Evolutionary conservation across 2,888 invertebrate species (phyloP).

Genomic region (Pantelozetes paolii): DNA sequence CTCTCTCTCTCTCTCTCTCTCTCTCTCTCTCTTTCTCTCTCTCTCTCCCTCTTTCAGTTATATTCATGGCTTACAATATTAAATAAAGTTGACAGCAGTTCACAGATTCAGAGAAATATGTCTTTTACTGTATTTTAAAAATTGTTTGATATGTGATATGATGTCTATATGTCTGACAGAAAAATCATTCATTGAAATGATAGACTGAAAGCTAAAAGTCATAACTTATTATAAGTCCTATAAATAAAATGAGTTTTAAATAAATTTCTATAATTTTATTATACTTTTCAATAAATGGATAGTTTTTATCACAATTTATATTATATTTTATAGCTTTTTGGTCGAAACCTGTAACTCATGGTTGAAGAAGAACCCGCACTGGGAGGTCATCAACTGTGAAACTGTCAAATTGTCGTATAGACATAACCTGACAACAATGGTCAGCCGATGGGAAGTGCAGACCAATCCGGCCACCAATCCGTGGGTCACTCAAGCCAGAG

Average conservation of each 20-base stretch:
- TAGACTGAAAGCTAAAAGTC: neutral
- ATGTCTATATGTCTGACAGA: neutral
- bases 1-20: no score
- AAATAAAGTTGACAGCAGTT: neutral
- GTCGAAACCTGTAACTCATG: slow-evolving; percentile 42
- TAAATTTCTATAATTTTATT: no score
- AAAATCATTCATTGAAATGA: neutral
- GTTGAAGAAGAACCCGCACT: slow-evolving; percentile 40
- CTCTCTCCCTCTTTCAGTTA: neutral
- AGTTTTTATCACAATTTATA: no score
- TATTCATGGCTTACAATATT: neutral
- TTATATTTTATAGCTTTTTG: slow-evolving; percentile 26
- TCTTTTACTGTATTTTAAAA: neutral
- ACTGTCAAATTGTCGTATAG: slow-evolving; percentile 41
- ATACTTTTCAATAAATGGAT: no score
- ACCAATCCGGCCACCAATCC: slow-evolving; percentile 33
- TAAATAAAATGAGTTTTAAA: no score
- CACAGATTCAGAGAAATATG: neutral
- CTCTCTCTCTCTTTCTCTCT: no score
- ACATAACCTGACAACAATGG: slow-evolving; percentile 40
- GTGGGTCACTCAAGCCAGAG: neutral
- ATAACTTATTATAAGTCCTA: no score
- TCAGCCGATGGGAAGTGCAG: slow-evolving; percentile 40
- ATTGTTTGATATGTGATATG: neutral
- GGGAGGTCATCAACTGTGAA: slow-evolving; percentile 43